phyloP scores from a whole-genome alignment of 2,797 vertebrate species.

The Darevskia mixta region DNA sequence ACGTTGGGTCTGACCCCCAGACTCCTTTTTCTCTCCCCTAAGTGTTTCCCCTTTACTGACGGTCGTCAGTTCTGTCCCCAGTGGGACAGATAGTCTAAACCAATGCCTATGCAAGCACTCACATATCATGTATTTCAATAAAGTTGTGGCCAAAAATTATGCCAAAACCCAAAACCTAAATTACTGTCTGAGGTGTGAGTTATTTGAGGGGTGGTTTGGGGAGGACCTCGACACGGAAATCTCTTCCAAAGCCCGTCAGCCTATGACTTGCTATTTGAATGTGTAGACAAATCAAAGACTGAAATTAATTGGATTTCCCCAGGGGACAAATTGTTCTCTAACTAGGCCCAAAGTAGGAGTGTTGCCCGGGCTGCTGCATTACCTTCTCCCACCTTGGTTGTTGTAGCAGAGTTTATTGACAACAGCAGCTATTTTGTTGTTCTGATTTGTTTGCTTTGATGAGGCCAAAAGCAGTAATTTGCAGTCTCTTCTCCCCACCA shows the following conservation, averaged over 20 bases:
- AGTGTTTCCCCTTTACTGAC: too few relatives aligned
- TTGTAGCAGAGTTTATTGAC: background rate
- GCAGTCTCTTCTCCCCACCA: background rate
- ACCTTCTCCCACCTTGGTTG: background rate
- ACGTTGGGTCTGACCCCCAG: too few relatives aligned
- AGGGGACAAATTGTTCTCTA: background rate
- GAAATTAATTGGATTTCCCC: background rate
- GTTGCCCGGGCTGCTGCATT: background rate
- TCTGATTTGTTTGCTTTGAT: slow-evolving; percentile 3
- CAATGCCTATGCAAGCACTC: too few relatives aligned
- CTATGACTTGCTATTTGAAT: background rate
- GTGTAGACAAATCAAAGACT: background rate
- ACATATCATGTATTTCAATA: too few relatives aligned
- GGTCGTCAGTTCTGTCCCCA: too few relatives aligned
- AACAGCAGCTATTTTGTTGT: background rate
- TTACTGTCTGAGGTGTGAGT: too few relatives aligned
- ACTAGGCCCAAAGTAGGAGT: background rate
- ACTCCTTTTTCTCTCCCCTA: too few relatives aligned
- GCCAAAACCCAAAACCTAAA: too few relatives aligned
- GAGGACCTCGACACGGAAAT: background rate
- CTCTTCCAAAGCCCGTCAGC: background rate
- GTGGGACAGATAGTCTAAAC: too few relatives aligned
- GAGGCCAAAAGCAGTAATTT: slow-evolving; percentile 37
- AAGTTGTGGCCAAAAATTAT: too few relatives aligned
- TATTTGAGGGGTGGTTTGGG: too few relatives aligned